phyloP scores from a whole-genome alignment of 2,797 vertebrate species.

The Sebastes minor region DNA sequence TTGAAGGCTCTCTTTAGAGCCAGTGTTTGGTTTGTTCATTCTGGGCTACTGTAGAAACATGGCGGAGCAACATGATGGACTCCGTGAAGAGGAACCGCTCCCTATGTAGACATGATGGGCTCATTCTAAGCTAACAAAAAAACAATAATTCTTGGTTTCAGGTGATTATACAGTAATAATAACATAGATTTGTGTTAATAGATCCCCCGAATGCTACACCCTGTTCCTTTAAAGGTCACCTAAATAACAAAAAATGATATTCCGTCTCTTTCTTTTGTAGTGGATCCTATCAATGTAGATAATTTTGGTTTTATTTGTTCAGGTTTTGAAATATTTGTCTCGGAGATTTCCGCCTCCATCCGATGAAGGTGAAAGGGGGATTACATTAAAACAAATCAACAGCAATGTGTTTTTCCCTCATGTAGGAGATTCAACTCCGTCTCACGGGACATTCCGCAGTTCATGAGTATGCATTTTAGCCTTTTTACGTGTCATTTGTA shows the following conservation, averaged over 20 bases:
- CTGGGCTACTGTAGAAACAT: background rate
- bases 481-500: too few relatives aligned
- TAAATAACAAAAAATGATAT: background rate
- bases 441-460: too few relatives aligned
- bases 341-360: background rate
- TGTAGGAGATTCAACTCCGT: too few relatives aligned
- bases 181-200: background rate
- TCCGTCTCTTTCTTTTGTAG: background rate
- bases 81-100: background rate
- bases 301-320: background rate
- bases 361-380: too few relatives aligned
- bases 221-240: too few relatives aligned
- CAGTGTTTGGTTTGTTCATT: background rate
- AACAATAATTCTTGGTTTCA: background rate
- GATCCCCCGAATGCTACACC: too few relatives aligned
- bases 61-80: too few relatives aligned
- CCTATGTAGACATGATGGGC: background rate
- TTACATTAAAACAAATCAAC: too few relatives aligned
- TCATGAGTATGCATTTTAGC: too few relatives aligned
- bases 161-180: background rate
- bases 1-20: background rate
- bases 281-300: background rate
- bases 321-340: background rate
- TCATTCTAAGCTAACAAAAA: background rate
- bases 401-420: too few relatives aligned